Conservation (phyloP, 2,888 invertebrate genomes). For the Oconnorella tubifera region DNA sequence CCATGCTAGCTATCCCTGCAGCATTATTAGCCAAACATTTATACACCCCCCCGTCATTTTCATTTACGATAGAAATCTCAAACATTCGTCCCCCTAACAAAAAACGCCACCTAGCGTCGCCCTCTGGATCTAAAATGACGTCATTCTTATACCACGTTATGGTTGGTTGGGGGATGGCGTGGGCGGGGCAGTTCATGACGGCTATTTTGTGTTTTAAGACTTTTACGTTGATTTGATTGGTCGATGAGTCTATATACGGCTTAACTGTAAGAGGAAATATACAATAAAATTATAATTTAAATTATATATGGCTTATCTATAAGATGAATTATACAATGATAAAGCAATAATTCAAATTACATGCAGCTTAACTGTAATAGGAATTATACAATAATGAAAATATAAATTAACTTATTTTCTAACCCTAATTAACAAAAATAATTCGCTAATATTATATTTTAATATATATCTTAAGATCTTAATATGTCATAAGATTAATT, state of each 20-base stretch:
- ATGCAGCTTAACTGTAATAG: slow-evolving; percentile 48
- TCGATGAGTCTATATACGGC: slow-evolving; percentile 51
- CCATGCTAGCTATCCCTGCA: slow-evolving; percentile 53
- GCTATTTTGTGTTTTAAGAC: slow-evolving; percentile 49
- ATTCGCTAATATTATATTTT: too few relatives aligned
- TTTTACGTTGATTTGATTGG: slow-evolving; percentile 45
- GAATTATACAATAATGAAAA: neutral
- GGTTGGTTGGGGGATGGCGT: slow-evolving; percentile 47
- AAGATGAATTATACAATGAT: too few relatives aligned
- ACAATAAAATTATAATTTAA: neutral
- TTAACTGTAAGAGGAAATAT: slow-evolving; percentile 42
- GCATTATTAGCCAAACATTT: slow-evolving; percentile 50
- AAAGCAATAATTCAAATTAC: too few relatives aligned
- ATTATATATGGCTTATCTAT: neutral
- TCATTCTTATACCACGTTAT: slow-evolving; percentile 55
- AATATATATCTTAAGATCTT: too few relatives aligned
- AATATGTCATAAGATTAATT: too few relatives aligned
- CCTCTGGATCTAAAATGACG: neutral
- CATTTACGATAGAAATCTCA: slow-evolving; percentile 42
- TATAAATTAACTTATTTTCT: neutral
- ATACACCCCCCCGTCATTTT: slow-evolving; percentile 49
- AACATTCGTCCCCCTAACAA: slow-evolving; percentile 32
- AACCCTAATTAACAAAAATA: too few relatives aligned
- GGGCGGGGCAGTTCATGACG: slow-evolving; percentile 40
- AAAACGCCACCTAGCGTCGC: slow-evolving; percentile 19